Evolutionary conservation across 2,797 vertebrate species (phyloP).

Genomic region (Thaleichthys pacificus): DNA sequence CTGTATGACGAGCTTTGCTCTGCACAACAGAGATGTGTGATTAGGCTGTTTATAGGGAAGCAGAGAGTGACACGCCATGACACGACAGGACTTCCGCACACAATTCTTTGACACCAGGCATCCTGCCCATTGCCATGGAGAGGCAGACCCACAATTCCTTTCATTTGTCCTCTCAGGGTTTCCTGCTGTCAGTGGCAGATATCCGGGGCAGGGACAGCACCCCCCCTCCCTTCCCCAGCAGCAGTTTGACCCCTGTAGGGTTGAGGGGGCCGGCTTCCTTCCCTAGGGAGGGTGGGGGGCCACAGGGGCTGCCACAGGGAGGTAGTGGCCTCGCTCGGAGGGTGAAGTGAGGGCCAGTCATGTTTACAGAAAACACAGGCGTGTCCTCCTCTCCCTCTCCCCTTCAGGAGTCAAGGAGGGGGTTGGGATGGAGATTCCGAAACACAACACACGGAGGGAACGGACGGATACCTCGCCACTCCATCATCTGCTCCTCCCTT

Average conservation of each 20-base stretch:
- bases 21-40: not conserved
- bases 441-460: constrained; percentile 40
- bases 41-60: constrained; percentile 18
- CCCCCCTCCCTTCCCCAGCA: not conserved
- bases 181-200: constrained; percentile 55
- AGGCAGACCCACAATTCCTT: constrained; percentile 41
- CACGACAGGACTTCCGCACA: constrained; percentile 18
- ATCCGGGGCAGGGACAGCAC: constrained; percentile 1
- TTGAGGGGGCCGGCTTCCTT: not conserved
- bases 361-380: constrained; percentile 59
- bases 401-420: not conserved
- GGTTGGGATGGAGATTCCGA: constrained; percentile 20
- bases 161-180: constrained; percentile 46
- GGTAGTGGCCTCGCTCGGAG: constrained; percentile 22
- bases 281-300: not conserved
- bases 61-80: constrained; percentile 29
- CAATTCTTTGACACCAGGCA: constrained; percentile 36
- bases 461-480: constrained; percentile 43
- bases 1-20: no score
- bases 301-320: not conserved
- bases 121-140: constrained; percentile 48
- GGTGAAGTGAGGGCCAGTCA: constrained; percentile 10
- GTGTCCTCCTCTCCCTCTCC: constrained; percentile 35
- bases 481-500: constrained; percentile 55
- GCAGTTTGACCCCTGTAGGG: not conserved